Evolutionary conservation across 2,113 vertebrate genomes (phyloP).

Genomic region (Odocoileus hemionus): DNA sequence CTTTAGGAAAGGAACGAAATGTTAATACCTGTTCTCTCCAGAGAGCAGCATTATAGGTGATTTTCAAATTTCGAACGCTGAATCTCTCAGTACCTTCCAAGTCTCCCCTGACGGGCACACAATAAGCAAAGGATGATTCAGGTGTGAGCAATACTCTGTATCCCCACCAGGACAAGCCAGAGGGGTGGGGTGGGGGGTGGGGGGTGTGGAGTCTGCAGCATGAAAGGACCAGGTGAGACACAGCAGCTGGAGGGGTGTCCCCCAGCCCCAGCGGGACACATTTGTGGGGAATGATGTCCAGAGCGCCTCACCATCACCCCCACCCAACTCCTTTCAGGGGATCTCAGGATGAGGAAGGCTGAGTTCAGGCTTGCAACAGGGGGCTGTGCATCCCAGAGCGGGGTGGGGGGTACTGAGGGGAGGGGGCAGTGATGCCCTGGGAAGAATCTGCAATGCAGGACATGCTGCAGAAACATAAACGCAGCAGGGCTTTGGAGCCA

Average conservation of each 20-base stretch:
- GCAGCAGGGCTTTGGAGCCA: rapidly evolving
- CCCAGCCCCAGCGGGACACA: rapidly evolving
- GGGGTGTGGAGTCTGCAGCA: rapidly evolving
- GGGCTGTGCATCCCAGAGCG: background rate
- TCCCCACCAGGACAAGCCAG: rapidly evolving
- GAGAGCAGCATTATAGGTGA: background rate
- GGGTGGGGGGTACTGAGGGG: rapidly evolving
- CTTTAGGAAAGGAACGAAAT: background rate
- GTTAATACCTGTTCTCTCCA: background rate
- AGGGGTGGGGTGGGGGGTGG: rapidly evolving
- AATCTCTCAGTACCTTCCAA: background rate
- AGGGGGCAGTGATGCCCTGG: background rate
- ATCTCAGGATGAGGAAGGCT: conserved; percentile 54
- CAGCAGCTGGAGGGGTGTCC: rapidly evolving
- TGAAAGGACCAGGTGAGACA: background rate
- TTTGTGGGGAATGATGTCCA: rapidly evolving
- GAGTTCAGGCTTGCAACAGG: background rate
- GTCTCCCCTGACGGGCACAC: background rate
- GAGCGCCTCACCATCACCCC: background rate
- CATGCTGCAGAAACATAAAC: rapidly evolving
- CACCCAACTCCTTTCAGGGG: conserved; percentile 44
- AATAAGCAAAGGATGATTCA: no score
- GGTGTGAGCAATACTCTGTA: no score
- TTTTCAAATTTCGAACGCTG: background rate
- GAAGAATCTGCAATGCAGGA: rapidly evolving